Evolutionary conservation across 2,888 invertebrate genomes (phyloP).

Genomic region (Drosophila recens): DNA sequence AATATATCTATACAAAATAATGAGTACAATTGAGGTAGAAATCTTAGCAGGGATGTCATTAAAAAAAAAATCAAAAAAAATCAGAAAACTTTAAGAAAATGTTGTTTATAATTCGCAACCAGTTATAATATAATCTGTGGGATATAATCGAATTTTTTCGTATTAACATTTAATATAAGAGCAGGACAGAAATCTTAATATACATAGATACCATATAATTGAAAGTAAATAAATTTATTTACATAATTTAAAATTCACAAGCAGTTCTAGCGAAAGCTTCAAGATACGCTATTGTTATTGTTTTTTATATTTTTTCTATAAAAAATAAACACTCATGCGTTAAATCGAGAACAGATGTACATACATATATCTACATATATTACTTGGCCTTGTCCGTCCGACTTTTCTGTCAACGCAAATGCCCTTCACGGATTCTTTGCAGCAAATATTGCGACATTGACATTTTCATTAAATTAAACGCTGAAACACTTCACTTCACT

Average conservation of each 20-base stretch:
- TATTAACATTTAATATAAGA: too few relatives aligned
- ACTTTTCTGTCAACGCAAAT: slow-evolving; percentile 25
- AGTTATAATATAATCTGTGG: too few relatives aligned
- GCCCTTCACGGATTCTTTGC: slow-evolving; percentile 25
- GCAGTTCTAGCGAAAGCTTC: too few relatives aligned
- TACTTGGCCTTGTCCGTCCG: slow-evolving; percentile 2
- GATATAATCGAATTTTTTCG: neutral
- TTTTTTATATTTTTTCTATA: neutral
- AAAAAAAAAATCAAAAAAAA: neutral
- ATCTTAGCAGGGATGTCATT: neutral
- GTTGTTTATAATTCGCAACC: neutral
- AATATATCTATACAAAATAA: too few relatives aligned
- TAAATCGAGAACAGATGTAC: neutral
- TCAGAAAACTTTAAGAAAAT: neutral
- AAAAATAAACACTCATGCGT: neutral
- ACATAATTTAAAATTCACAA: too few relatives aligned
- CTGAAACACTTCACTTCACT: slow-evolving; percentile 22
- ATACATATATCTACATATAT: neutral
- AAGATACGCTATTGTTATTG: too few relatives aligned
- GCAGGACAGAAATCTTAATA: too few relatives aligned
- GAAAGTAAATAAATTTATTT: too few relatives aligned
- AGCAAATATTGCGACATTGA: slow-evolving; percentile 63
- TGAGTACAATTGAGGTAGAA: neutral
- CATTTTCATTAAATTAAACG: slow-evolving; percentile 60
- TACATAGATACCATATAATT: too few relatives aligned